Conservation (phyloP, 2,113 vertebrate genomes). For the Ellobius talpinus region DNA sequence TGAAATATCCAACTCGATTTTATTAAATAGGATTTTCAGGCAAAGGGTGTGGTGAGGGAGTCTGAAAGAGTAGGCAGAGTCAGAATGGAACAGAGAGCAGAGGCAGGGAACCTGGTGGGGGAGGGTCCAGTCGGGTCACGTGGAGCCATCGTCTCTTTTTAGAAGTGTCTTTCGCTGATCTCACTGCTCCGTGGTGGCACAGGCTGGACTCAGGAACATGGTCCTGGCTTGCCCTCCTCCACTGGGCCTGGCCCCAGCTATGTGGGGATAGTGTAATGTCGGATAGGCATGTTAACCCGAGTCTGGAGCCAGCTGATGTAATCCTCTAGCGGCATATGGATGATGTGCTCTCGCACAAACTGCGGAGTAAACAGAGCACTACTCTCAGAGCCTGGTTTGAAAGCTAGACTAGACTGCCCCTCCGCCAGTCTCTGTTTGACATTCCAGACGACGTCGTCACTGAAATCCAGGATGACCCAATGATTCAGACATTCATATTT, state of each 20-base stretch:
- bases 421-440: not conserved
- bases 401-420: not conserved
- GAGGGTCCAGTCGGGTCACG: no score
- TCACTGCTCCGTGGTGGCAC: not conserved
- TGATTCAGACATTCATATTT: not conserved
- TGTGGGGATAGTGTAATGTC: not conserved
- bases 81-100: not conserved
- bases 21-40: slow-evolving; percentile 50
- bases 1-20: slow-evolving; percentile 55
- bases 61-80: not conserved
- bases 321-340: slow-evolving; percentile 87
- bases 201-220: not conserved
- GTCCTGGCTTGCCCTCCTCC: not conserved
- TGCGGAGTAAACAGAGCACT: slow-evolving; percentile 74
- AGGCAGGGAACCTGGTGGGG: not conserved
- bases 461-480: not conserved
- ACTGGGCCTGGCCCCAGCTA: not conserved
- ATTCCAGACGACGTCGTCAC: not conserved
- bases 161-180: not conserved
- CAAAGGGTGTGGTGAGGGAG: not conserved
- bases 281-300: slow-evolving; percentile 65
- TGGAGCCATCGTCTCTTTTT: not conserved
- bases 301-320: slow-evolving; percentile 86
- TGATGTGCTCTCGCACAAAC: slow-evolving; percentile 87
- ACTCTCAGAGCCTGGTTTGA: slow-evolving; percentile 4